Conservation (phyloP, 2,113 vertebrate species). For the Lagenorhynchus albirostris region DNA sequence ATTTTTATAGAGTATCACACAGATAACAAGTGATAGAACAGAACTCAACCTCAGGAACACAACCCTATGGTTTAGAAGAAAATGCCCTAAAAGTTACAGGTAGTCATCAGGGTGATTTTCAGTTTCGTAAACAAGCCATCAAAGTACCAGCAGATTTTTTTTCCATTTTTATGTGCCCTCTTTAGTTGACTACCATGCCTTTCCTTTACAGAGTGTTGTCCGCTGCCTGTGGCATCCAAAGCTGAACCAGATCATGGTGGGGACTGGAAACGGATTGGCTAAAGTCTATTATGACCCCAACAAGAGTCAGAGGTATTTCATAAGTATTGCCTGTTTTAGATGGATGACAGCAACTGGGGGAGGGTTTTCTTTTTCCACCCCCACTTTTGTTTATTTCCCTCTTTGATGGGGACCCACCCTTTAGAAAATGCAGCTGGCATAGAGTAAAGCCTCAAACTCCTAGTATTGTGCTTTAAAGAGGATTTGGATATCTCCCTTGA, state of each 20-base stretch:
- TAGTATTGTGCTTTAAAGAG: constrained; percentile 55
- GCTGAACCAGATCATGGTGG: constrained; percentile 98
- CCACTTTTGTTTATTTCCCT: constrained; percentile 24
- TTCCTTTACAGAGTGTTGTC: constrained; percentile 91
- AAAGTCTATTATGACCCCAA: constrained; percentile 97
- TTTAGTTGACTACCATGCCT: background rate
- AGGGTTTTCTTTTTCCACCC: background rate
- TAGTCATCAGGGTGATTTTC: background rate
- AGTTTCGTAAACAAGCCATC: background rate
- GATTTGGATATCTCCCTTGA: constrained; percentile 66
- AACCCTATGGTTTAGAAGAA: background rate
- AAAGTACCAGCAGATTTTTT: background rate
- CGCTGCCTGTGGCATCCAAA: constrained; percentile 99
- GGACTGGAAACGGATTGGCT: constrained; percentile 93
- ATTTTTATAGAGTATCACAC: background rate
- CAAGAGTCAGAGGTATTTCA: constrained; percentile 94
- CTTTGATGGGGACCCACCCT: constrained; percentile 67
- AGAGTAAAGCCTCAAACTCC: constrained; percentile 51
- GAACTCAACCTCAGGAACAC: background rate
- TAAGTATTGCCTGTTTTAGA: constrained; percentile 47
- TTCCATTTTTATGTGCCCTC: background rate
- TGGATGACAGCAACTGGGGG: constrained; percentile 61
- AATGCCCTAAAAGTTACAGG: background rate
- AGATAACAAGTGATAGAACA: background rate
- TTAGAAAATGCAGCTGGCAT: constrained; percentile 64